These are phyloP conservation scores for Leptinotarsa tumamoca DNA, from an alignment of 2,888 invertebrate species.

Conservation along the genomic window DNA sequence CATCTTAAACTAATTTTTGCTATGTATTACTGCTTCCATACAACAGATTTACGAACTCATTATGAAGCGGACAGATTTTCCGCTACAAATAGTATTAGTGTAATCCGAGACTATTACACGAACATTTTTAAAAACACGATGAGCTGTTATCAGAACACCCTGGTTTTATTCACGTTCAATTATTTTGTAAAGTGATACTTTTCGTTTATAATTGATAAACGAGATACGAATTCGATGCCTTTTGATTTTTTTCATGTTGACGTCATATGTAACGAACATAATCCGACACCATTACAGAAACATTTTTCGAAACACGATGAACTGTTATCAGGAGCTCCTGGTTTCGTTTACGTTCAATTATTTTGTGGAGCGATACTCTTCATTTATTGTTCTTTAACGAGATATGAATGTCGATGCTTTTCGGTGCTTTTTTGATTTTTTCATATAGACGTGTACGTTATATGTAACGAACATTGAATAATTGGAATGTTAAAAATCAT, in stretches of 20 bases:
- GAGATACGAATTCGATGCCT: not conserved
- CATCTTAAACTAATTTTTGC: no score
- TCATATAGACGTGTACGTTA: no score
- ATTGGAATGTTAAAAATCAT: no score
- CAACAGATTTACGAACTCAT: not conserved
- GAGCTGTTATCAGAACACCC: not conserved
- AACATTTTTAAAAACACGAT: not conserved
- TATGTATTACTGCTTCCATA: no score
- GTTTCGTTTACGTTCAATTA: conserved; percentile 4
- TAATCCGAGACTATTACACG: not conserved
- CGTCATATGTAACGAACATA: not conserved
- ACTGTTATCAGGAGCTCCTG: not conserved
- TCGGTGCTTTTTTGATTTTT: no score
- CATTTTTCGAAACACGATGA: not conserved
- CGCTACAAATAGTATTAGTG: not conserved
- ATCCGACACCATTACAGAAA: not conserved
- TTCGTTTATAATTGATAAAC: not conserved
- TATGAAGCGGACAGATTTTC: not conserved
- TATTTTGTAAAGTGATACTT: conserved; percentile 1
- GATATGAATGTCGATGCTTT: not conserved
- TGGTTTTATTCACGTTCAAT: not conserved
- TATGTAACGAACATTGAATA: no score
- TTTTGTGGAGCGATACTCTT: not conserved
- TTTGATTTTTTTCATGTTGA: no score
- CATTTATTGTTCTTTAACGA: not conserved